Evolutionary conservation across 2,797 vertebrate species (phyloP).

Genomic region (Melanotaenia parkinsoni): DNA sequence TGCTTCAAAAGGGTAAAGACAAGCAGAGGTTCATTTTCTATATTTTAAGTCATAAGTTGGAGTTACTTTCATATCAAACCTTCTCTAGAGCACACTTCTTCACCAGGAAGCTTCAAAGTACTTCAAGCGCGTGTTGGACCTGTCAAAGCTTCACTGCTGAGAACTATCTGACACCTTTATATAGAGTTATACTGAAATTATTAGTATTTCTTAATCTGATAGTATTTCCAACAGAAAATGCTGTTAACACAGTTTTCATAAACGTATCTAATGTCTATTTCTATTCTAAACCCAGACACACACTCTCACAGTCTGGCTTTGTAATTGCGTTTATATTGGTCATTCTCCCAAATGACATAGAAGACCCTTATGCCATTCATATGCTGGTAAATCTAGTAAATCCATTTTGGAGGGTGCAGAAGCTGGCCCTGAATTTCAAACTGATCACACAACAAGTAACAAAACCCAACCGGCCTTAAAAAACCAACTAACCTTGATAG

Average conservation of each 20-base stretch:
- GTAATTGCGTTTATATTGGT: slow-evolving; percentile 61
- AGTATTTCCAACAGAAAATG: too few relatives aligned
- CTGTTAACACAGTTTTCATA: background rate
- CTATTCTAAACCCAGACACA: slow-evolving; percentile 10
- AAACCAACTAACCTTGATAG: background rate
- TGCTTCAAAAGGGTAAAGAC: slow-evolving; percentile 64
- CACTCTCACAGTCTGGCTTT: slow-evolving; percentile 17
- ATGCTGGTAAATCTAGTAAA: slow-evolving; percentile 36
- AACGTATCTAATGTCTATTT: background rate
- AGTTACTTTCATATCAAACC: slow-evolving; percentile 55
- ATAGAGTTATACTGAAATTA: background rate
- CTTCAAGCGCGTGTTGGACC: slow-evolving; percentile 4
- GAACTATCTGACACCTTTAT: slow-evolving; percentile 3
- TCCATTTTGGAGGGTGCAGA: slow-evolving; percentile 33
- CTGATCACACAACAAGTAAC: slow-evolving; percentile 15
- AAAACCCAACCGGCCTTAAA: background rate
- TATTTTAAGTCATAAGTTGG: slow-evolving; percentile 53
- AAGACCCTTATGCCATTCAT: slow-evolving; percentile 43
- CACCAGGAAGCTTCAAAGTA: slow-evolving; percentile 28
- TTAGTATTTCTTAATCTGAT: background rate
- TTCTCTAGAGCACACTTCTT: slow-evolving; percentile 40
- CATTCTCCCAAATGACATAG: slow-evolving; percentile 35
- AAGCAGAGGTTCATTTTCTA: slow-evolving; percentile 57
- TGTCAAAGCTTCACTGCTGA: slow-evolving; percentile 7
- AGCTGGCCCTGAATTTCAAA: slow-evolving; percentile 24